Base-by-base conservation (phyloP, 2,113 vertebrate genomes). In the Brevimyrus niger region DNA sequence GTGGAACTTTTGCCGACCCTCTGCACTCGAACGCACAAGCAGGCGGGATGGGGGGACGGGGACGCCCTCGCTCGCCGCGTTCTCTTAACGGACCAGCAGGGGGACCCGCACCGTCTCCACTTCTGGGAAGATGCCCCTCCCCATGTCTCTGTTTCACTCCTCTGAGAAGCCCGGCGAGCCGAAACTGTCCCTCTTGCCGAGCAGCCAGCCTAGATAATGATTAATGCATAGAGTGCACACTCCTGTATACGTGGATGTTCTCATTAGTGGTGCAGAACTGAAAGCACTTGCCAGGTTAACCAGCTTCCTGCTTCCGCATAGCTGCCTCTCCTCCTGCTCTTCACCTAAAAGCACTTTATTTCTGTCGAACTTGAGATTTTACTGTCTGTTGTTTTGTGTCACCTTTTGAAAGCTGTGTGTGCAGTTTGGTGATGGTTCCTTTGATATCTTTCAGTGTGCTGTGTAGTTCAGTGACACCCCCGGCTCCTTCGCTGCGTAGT, bases 401-500 rank as follows among this genome's bases (percentile, higher is more conserved):
- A 50, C 61, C 89, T 50, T 93, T 91, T 92, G 93, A 89, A 50
- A 92, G 94, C 94, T 93, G 21, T 31, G 42, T 17, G 50, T 46
- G 5, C 2, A 61, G 42, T 91, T 93, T 94, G 89, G 94, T 93
- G 92, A 88, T 93, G 90, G 80, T 95, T 94, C 93, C 92, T 94
- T 95, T 95, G 94, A 93, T 92, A 91, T 94, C 93, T 94, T 94
- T 31, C 65, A 84, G 92, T 83, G 91, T 95, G 94, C 93, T 91
- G 93, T 92, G 91, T 92, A 92, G 91, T 88, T 86, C 44, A 85
- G 21, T 94, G 89, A 93, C 92, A 91, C 91, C 92, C 90, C 91
- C 89, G 91, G 88, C 44, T 94, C 93, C 94, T 94, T 93, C 94
- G 93, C 93, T 95, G 95, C 95, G 94, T 94, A 96, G 94, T 95